A percentile compares a stretch with the other conserved stretches of the same genome.
These are phyloP conservation scores for Serilophus lunatus DNA, from an alignment of 2,113 vertebrate genomes.

Conservation along the genomic window DNA sequence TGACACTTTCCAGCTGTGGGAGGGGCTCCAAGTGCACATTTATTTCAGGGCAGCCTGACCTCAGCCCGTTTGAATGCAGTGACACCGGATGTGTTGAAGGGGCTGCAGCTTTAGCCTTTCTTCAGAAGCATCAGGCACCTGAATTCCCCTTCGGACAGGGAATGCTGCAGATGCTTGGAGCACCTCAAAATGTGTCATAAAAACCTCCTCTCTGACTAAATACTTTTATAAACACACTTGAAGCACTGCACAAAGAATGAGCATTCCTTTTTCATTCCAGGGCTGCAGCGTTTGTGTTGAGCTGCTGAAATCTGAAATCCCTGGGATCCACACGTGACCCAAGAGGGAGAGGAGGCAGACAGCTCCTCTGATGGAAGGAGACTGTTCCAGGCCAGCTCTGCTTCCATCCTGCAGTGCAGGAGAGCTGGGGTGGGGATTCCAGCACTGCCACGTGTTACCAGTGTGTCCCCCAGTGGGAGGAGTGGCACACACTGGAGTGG, in stretches of 20 bases:
- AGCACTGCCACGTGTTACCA: background rate
- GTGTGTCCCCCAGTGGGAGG: background rate
- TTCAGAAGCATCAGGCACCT: background rate
- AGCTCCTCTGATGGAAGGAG: slow-evolving; percentile 4
- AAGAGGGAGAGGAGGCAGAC: background rate
- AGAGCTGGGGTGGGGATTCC: background rate
- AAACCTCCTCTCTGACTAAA: background rate
- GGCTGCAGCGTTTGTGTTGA: background rate
- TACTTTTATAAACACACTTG: background rate
- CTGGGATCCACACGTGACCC: background rate
- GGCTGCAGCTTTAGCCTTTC: background rate
- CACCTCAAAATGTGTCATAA: background rate
- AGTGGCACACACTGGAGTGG: background rate
- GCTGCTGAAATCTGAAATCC: background rate
- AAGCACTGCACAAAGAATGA: background rate
- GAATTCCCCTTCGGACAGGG: background rate
- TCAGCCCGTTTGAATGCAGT: slow-evolving; percentile 35
- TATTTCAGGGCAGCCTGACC: slow-evolving; percentile 52
- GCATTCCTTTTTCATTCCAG: slow-evolving; percentile 45
- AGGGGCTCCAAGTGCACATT: background rate
- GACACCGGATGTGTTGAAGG: slow-evolving; percentile 39
- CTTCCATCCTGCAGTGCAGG: background rate
- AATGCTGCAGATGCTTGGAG: background rate
- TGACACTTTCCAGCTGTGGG: slow-evolving; percentile 37
- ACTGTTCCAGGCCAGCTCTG: slow-evolving; percentile 49